These are phyloP conservation scores for Phrynocephalus vlangalii DNA, from an alignment of 2,797 vertebrate genomes.

Conservation along the genomic window DNA sequence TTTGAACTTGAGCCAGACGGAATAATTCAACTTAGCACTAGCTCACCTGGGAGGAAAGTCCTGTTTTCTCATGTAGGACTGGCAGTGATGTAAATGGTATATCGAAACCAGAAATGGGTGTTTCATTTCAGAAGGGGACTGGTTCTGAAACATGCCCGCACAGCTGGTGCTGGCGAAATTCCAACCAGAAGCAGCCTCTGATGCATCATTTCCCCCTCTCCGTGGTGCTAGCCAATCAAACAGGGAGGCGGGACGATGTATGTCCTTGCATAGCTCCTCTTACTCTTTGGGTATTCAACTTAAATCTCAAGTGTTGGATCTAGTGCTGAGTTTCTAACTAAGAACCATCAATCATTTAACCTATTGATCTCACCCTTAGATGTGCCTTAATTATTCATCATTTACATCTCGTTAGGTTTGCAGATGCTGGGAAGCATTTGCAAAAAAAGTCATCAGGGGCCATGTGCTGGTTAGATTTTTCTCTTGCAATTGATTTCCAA, in stretches of 20 bases:
- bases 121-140: no score
- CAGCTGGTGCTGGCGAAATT: no score
- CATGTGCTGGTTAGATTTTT: background rate
- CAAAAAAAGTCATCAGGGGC: background rate
- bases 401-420: slow-evolving; percentile 58
- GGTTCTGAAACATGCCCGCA: no score
- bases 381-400: slow-evolving; percentile 66
- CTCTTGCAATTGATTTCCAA: background rate
- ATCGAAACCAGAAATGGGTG: background rate
- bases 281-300: background rate
- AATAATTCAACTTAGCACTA: slow-evolving; percentile 1
- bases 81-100: slow-evolving; percentile 11
- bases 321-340: slow-evolving; percentile 66
- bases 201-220: no score
- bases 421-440: background rate
- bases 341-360: slow-evolving; percentile 71
- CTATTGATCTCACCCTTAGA: slow-evolving; percentile 66
- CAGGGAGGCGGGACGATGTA: no score
- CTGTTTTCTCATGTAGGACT: background rate
- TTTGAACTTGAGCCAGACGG: background rate
- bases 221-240: no score
- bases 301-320: slow-evolving; percentile 55
- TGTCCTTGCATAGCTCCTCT: no score
- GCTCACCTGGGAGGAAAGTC: background rate
- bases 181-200: no score